These are phyloP conservation scores for Drosophila bocqueti DNA, from an alignment of 1,140 invertebrate species.

Conservation along the genomic window DNA sequence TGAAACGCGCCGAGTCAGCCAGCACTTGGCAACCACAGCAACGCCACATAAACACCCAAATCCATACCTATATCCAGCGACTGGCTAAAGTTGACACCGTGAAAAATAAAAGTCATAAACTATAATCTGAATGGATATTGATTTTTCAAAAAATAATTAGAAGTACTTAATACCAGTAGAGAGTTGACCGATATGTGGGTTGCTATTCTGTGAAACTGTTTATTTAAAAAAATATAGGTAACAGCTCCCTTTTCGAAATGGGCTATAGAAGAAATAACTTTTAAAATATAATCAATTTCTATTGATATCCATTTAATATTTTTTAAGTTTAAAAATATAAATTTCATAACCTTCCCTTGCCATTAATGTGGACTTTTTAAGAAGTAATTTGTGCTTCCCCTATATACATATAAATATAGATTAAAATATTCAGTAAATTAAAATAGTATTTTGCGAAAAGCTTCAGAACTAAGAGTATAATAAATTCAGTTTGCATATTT, in stretches of 20 bases:
- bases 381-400: no score
- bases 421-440: not conserved
- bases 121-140: not conserved
- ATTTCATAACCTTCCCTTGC: no score
- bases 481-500: not conserved
- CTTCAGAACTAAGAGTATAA: not conserved
- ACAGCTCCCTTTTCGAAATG: not conserved
- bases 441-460: not conserved
- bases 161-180: not conserved
- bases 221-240: not conserved
- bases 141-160: not conserved
- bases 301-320: not conserved
- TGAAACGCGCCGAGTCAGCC: conserved; percentile 33
- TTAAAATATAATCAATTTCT: not conserved
- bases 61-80: conserved; percentile 21
- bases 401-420: not conserved
- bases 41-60: conserved; percentile 26
- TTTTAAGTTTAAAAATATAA: no score
- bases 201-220: not conserved
- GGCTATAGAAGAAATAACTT: not conserved
- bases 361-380: no score
- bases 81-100: conserved; percentile 12
- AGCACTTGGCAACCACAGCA: conserved; percentile 35
- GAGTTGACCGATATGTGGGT: not conserved
- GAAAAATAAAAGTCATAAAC: conserved; percentile 11